These are phyloP conservation scores for Embiotoca jacksoni DNA, from an alignment of 2,113 vertebrate genomes.

Conservation along the genomic window DNA sequence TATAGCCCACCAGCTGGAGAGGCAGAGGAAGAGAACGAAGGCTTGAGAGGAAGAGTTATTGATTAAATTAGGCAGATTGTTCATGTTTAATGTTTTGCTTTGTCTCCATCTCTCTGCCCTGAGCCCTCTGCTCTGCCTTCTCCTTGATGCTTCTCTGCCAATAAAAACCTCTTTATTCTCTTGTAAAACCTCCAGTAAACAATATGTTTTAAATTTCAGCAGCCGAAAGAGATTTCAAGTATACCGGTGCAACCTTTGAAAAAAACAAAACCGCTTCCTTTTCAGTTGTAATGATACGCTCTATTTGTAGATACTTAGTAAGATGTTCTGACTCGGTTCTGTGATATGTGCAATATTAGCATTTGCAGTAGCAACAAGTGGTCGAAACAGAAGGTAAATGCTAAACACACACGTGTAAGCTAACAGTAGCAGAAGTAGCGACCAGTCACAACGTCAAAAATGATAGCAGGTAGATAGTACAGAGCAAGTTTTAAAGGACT, in stretches of 20 bases:
- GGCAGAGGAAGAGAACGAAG: constrained; percentile 48
- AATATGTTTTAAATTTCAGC: constrained; percentile 7
- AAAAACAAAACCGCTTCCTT: too few relatives aligned
- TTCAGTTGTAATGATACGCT: too few relatives aligned
- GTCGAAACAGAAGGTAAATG: neutral
- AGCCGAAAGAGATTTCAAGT: constrained; percentile 9
- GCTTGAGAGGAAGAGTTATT: constrained; percentile 64
- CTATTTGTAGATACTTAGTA: too few relatives aligned
- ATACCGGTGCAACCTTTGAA: constrained; percentile 7
- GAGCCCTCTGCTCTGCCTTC: neutral
- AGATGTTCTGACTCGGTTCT: neutral
- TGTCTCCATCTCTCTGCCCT: constrained; percentile 23
- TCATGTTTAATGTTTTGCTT: constrained; percentile 70
- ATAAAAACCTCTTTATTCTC: constrained; percentile 16
- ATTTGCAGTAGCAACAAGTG: neutral
- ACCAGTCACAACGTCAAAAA: too few relatives aligned
- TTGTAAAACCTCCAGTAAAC: constrained; percentile 17
- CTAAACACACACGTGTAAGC: neutral
- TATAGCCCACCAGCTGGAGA: constrained; percentile 68
- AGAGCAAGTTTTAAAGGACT: too few relatives aligned
- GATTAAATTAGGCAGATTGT: constrained; percentile 67
- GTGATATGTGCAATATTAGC: neutral
- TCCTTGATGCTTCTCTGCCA: neutral
- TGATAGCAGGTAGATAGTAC: too few relatives aligned
- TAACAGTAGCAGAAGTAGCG: too few relatives aligned